These are phyloP conservation scores for Drosophila auraria DNA, from an alignment of 1,140 invertebrate genomes.

Conservation along the genomic window DNA sequence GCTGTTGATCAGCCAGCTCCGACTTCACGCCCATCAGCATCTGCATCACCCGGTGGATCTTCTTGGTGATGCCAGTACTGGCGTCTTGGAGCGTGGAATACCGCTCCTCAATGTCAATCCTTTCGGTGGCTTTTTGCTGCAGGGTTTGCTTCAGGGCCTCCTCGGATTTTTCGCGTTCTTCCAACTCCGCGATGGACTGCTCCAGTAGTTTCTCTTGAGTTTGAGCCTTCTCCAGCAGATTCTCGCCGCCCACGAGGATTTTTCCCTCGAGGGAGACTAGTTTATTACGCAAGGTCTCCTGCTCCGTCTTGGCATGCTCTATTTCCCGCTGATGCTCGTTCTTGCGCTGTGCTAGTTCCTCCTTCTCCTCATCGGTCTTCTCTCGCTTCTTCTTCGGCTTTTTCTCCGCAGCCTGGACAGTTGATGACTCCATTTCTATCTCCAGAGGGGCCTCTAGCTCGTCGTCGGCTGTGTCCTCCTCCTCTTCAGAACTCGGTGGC, in stretches of 20 bases:
- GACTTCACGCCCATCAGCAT: conserved; percentile 93
- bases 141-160: conserved; percentile 92
- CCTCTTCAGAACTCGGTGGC: conserved; percentile 70
- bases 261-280: conserved; percentile 96
- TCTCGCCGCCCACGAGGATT: conserved; percentile 99
- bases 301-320: conserved; percentile 87
- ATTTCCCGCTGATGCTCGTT: conserved; percentile 87
- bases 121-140: conserved; percentile 95
- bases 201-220: conserved; percentile 96
- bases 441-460: conserved; percentile 82
- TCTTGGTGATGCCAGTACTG: conserved; percentile 95
- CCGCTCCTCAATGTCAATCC: conserved; percentile 97
- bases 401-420: conserved; percentile 72
- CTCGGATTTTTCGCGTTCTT: conserved; percentile 93
- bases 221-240: conserved; percentile 98
- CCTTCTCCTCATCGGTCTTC: conserved; percentile 87
- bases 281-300: conserved; percentile 93
- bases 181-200: conserved; percentile 95
- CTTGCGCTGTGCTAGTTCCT: conserved; percentile 87
- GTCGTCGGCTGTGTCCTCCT: conserved; percentile 68
- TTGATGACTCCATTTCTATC: conserved; percentile 85
- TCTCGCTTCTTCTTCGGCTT: conserved; percentile 86
- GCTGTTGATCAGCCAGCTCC: conserved; percentile 94
- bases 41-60: conserved; percentile 94
- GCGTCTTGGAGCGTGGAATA: conserved; percentile 98